Conservation (phyloP, 2,113 vertebrate genomes). For the Galeopterus variegatus region DNA sequence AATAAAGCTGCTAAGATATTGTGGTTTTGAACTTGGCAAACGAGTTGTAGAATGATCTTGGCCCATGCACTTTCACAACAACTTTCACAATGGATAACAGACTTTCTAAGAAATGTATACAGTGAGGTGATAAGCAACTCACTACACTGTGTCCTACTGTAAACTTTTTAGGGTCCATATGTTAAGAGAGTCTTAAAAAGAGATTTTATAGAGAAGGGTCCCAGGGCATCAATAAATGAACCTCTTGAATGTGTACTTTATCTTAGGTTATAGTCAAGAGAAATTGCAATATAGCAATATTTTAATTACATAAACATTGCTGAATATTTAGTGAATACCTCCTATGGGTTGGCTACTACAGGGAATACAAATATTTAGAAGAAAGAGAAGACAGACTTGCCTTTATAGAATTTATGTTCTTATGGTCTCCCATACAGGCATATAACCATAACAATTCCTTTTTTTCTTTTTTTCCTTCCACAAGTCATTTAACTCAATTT, state of each 20-base stretch:
- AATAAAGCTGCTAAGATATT: slow-evolving; percentile 84
- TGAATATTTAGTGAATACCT: slow-evolving; percentile 26
- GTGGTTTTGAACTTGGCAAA: slow-evolving; percentile 85
- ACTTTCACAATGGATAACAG: slow-evolving; percentile 78
- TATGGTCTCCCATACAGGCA: neutral
- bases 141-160: neutral
- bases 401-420: neutral
- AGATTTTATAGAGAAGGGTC: neutral
- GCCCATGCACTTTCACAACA: slow-evolving; percentile 71
- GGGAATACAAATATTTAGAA: neutral
- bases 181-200: neutral
- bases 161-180: neutral
- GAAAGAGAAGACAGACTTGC: neutral
- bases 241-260: neutral
- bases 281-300: neutral
- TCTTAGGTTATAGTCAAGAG: neutral
- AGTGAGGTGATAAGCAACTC: slow-evolving; percentile 43
- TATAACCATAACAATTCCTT: neutral
- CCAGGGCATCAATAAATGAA: neutral
- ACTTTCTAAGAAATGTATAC: slow-evolving; percentile 20
- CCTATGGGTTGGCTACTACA: neutral
- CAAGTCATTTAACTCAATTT: no score
- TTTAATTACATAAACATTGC: neutral
- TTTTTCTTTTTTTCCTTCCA: no score
- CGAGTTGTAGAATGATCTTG: slow-evolving; percentile 69